phyloP scores from a whole-genome alignment of 2,113 vertebrate species.

The Solea senegalensis region DNA sequence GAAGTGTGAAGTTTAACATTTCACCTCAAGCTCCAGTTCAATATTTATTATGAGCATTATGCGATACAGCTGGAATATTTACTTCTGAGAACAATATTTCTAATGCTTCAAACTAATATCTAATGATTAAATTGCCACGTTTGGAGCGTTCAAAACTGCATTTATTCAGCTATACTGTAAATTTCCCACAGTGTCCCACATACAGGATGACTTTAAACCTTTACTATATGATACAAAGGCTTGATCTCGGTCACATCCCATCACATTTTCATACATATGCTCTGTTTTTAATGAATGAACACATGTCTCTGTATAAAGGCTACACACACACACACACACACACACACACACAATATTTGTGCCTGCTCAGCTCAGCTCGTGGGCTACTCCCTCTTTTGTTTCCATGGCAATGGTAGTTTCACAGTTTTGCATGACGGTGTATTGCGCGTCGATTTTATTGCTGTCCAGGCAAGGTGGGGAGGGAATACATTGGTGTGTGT shows the following conservation, averaged over 20 bases:
- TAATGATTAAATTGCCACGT: too few relatives aligned
- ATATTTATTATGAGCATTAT: too few relatives aligned
- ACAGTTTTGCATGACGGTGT: slow-evolving; percentile 39
- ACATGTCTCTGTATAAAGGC: not conserved
- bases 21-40: too few relatives aligned
- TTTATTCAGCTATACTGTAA: too few relatives aligned
- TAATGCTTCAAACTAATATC: too few relatives aligned
- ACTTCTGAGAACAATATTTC: too few relatives aligned
- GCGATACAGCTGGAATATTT: too few relatives aligned
- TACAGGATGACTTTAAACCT: too few relatives aligned
- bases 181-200: too few relatives aligned
- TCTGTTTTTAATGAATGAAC: slow-evolving; percentile 23
- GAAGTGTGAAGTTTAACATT: too few relatives aligned
- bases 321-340: not conserved
- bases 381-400: slow-evolving; percentile 69
- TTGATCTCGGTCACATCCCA: not conserved
- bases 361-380: slow-evolving; percentile 9
- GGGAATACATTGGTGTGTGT: slow-evolving; percentile 18
- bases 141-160: too few relatives aligned
- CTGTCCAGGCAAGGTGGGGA: slow-evolving; percentile 2
- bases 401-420: slow-evolving; percentile 72
- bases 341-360: slow-evolving; percentile 3
- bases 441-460: slow-evolving; percentile 53
- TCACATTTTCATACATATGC: not conserved
- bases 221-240: too few relatives aligned